phyloP scores from a whole-genome alignment of 2,888 invertebrate species.

The Caenorhabditis sp. region DNA sequence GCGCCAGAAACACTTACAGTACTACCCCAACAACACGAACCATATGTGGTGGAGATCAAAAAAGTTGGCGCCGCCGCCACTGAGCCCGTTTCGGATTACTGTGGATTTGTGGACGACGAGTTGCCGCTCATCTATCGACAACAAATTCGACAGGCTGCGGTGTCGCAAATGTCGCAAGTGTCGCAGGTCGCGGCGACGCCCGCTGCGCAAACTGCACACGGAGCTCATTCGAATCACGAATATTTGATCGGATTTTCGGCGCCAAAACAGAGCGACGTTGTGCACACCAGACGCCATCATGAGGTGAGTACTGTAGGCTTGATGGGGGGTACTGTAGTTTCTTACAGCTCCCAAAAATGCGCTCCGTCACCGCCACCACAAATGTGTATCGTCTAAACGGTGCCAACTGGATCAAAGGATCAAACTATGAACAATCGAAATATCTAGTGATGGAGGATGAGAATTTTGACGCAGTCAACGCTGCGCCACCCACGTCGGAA shows the following conservation, averaged over 20 bases:
- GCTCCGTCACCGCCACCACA: conserved; percentile 84
- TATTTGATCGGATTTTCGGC: not conserved
- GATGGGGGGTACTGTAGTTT: too few relatives aligned
- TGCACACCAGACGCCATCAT: not conserved
- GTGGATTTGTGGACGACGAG: conserved; percentile 34
- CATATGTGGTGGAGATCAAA: too few relatives aligned
- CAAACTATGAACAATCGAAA: not conserved
- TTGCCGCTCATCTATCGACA: conserved; percentile 32
- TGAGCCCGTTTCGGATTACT: conserved; percentile 26
- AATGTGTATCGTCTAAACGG: not conserved
- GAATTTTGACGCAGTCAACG: not conserved
- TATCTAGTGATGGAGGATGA: not conserved
- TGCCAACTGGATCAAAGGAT: not conserved
- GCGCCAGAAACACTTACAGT: too few relatives aligned
- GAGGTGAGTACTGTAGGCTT: not conserved
- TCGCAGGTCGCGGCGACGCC: not conserved
- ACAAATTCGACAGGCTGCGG: conserved; percentile 16
- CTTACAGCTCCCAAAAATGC: conserved; percentile 76
- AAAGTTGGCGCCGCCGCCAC: too few relatives aligned
- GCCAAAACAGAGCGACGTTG: not conserved
- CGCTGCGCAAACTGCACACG: not conserved
- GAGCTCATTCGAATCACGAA: not conserved
- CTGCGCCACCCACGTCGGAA: not conserved
- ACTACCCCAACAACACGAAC: not conserved
- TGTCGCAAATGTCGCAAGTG: conserved; percentile 2